Evolutionary conservation across 1,140 invertebrate genomes (phyloP), one percentile per base, ranked within the genome.

Genomic region (Eupristina koningsbergeri): DNA sequence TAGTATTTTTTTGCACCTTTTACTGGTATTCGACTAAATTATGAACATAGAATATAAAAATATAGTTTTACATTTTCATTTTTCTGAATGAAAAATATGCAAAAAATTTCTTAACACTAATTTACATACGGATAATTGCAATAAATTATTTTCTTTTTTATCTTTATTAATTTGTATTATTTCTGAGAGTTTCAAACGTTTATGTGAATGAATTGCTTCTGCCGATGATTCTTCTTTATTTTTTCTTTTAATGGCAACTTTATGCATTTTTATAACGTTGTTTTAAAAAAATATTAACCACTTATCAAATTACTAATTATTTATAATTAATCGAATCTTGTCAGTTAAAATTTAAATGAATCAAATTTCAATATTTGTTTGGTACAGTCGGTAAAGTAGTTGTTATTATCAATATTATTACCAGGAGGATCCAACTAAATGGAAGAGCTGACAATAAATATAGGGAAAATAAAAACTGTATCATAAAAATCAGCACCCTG

Each of bases 151-250:
- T 50, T 64, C 53, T 63, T 75, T 29, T 47, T 47, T 2, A n/a
- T 15, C 47, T n/a, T 36, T 19, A 15, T 76, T 47, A 3, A 19
- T 29, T n/a, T 67, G 31, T 36, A 82, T 53, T 50, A 76, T 77
- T n/a, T 77, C 81, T 41, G 53, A 63, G 2, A 83, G 15, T 77
- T 77, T 83, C 3, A 77, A 36, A 3, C 81, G 81, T 47, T 83
- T 83, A 22, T 47, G 45, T 13, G 47, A 47, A 39, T 41, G 17
- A 31, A 8, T 22, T 1, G 0, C 58, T 69, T 69, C 61, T 26
- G 11, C n/a, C 6, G 2, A 39, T 13, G n/a, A 26, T 53, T 77
- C 45, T 29, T 82, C 31, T 3, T 29, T 1, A 53, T 41, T 41
- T 69, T 77, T 76, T 47, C 41, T 53, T 58, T 77, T 83, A 53